Percentiles rank a stretch among this genome's conserved stretches.
These are phyloP conservation scores for Gyrodactylus salaris DNA, from an alignment of 1,140 invertebrate species.

Conservation along the genomic window DNA sequence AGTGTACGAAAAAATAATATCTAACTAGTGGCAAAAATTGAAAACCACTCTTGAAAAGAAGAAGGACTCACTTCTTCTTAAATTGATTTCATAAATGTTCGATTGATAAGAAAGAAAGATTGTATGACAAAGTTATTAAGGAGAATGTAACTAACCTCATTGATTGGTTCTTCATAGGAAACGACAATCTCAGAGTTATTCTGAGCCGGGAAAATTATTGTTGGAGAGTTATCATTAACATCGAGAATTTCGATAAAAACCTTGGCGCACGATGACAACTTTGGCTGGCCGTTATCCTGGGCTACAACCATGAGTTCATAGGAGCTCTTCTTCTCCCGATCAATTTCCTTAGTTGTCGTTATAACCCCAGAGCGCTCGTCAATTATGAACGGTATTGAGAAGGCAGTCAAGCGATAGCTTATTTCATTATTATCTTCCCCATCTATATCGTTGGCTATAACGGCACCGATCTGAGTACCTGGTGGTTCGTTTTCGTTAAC, in stretches of 20 bases:
- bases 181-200: neutral
- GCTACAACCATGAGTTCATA: slow-evolving; percentile 8
- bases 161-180: neutral
- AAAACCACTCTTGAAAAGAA: no score
- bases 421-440: neutral
- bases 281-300: slow-evolving; percentile 7
- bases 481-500: neutral
- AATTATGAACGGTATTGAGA: neutral
- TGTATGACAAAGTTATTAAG: no score
- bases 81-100: no score
- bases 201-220: slow-evolving; percentile 4
- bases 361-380: neutral
- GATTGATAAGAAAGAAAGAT: no score
- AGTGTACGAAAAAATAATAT: no score
- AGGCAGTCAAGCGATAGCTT: neutral
- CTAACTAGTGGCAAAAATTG: no score
- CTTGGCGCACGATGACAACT: slow-evolving; percentile 2
- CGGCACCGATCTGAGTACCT: neutral
- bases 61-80: no score
- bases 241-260: slow-evolving; percentile 8
- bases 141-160: neutral
- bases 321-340: slow-evolving; percentile 7
- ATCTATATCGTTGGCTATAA: neutral
- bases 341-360: neutral
- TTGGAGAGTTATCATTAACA: slow-evolving; percentile 9